phyloP scores from a whole-genome alignment of 2,888 invertebrate species.

The Idaea biselata region DNA sequence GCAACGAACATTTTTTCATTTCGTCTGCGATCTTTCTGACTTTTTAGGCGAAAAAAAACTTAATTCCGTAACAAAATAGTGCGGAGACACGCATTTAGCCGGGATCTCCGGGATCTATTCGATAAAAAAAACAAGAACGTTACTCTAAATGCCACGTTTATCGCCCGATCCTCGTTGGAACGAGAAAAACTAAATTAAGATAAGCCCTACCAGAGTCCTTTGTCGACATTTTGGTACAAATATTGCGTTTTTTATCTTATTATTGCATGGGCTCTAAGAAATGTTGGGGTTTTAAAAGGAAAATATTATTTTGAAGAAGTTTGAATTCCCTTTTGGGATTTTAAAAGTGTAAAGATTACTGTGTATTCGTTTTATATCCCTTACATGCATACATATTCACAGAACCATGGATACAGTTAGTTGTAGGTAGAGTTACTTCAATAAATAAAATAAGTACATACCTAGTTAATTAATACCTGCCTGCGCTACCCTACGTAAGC shows the following conservation, averaged over 20 bases:
- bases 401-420: no score
- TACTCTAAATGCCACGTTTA: constrained; percentile 21
- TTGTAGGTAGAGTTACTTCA: no score
- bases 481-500: no score
- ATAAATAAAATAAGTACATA: no score
- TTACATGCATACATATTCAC: no score
- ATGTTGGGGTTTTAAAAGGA: neutral
- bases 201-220: constrained; percentile 19
- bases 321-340: neutral
- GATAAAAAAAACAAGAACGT: constrained; percentile 21
- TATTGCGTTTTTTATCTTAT: constrained; percentile 23
- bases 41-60: neutral
- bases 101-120: constrained; percentile 4
- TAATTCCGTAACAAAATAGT: neutral
- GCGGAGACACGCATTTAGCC: neutral
- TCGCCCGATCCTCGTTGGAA: constrained; percentile 22
- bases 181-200: constrained; percentile 33
- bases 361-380: no score
- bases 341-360: no score
- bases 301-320: neutral
- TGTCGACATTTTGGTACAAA: constrained; percentile 21
- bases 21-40: no score
- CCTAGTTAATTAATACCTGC: no score
- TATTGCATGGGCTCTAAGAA: constrained; percentile 13
- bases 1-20: no score